These are phyloP conservation scores for Prunella himalayana DNA, from an alignment of 2,113 vertebrate species.

Conservation along the genomic window DNA sequence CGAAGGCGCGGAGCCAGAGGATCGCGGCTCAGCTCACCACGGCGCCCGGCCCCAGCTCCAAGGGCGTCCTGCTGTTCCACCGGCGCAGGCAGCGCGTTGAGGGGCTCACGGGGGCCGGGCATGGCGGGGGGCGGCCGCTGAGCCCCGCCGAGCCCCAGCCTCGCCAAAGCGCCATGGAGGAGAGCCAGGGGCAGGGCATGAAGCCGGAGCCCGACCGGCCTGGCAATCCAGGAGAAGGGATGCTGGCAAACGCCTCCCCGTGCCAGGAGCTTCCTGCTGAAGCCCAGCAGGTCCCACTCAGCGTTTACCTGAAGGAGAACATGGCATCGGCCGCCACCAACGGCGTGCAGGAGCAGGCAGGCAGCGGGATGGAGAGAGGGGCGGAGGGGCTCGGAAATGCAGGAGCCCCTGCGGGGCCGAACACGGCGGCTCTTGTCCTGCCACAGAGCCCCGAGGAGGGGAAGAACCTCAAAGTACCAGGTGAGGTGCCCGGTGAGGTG, in stretches of 20 bases:
- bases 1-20: conserved; percentile 83
- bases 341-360: conserved; percentile 38
- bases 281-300: conserved; percentile 56
- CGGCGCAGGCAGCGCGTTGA: conserved; percentile 87
- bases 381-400: not conserved
- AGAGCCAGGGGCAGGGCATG: conserved; percentile 14
- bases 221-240: not conserved
- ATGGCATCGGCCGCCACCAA: conserved; percentile 63
- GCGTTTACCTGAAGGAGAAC: conserved; percentile 76
- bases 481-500: not conserved
- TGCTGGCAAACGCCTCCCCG: conserved; percentile 18
- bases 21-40: conserved; percentile 90
- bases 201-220: not conserved
- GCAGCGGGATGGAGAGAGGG: not conserved
- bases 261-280: not conserved
- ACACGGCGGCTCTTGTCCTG: rapidly evolving
- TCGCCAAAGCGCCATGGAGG: conserved; percentile 67
- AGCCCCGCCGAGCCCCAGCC: not conserved
- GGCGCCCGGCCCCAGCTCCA: conserved; percentile 83
- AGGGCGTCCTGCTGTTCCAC: conserved; percentile 92
- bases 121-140: not conserved
- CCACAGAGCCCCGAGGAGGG: not conserved
- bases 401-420: not conserved
- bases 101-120: conserved; percentile 70
- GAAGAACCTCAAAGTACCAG: not conserved